Evolutionary conservation across 2,888 invertebrate genomes (phyloP).

Genomic region (Marronus borbonicus): DNA sequence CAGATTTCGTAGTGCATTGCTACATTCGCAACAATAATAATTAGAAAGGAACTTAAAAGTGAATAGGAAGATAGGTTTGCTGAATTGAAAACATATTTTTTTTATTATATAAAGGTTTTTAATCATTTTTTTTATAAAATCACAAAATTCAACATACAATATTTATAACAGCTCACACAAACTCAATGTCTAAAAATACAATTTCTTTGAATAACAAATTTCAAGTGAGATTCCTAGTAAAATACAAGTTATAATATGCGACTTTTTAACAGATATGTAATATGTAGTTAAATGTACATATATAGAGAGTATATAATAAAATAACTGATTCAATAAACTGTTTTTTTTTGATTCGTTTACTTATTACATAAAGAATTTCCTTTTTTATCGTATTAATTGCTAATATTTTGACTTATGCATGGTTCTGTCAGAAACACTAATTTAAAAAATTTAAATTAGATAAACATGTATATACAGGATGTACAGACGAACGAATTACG

Average conservation of each 20-base stretch:
- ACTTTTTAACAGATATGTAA: constrained; percentile 50
- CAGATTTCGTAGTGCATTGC: too few species aligned
- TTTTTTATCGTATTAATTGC: constrained; percentile 32
- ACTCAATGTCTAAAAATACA: constrained; percentile 60
- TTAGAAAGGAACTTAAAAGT: too few species aligned
- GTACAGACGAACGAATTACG: constrained; percentile 16
- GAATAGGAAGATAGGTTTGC: too few species aligned
- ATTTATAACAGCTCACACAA: constrained; percentile 69
- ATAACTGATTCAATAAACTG: constrained; percentile 46
- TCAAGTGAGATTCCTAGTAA: constrained; percentile 48
- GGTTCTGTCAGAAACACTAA: background rate
- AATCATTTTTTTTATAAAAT: constrained; percentile 67
- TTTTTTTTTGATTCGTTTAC: background rate
- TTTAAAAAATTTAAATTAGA: constrained; percentile 19
- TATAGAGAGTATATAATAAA: constrained; percentile 42
- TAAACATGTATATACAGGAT: constrained; percentile 43
- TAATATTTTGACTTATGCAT: constrained; percentile 6
- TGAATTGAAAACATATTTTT: background rate
- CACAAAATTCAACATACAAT: constrained; percentile 70
- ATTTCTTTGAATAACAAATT: constrained; percentile 55
- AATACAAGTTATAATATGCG: constrained; percentile 47
- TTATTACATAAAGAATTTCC: constrained; percentile 48
- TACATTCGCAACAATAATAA: too few species aligned
- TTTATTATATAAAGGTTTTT: constrained; percentile 50
- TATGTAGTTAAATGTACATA: constrained; percentile 50